Evolutionary conservation across 2,888 invertebrate species (phyloP), one percentile per base, ranked within the genome.

Genomic region (Oxyteleia sp.): DNA sequence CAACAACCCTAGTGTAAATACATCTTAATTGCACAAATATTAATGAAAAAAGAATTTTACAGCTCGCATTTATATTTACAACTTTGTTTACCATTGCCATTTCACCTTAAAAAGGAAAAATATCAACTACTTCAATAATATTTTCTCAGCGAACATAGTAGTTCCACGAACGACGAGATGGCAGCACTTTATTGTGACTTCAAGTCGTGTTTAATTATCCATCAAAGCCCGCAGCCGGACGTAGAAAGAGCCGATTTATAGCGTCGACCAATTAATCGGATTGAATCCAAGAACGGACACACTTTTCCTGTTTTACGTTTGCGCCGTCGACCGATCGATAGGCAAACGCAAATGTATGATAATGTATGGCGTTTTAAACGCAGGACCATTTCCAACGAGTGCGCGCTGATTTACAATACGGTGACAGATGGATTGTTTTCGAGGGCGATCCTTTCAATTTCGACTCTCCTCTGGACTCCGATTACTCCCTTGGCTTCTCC

Each of bases 401-500:
- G 32, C 18, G 29, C 29, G 35, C 26, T 47, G 57, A 57, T 69
- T 69, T 53, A 51, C 41, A 71, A 57, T 57, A 69, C 20, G 29
- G 38, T 35, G 51, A 69, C 47, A 71, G 68, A 72, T 63, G 38
- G 55, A 71, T 71, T 63, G 71, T 66, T 79, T 80, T 64, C 64
- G 45, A 66, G 45, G 47, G 47, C 49, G 20, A 61, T 63, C 55
- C 16, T 69, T 38, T 55, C 51, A 53, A 51, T 78, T 63, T 78
- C 43, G 35, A 23, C 41, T 61, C 63, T 71, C 35, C n/a, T 53
- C 53, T 69, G 23, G 32, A 13, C 51, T 74, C 72, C 35, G 45
- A 74, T 80, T 68, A 72, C 72, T 66, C 26, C 45, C 64, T 43
- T 26, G 57, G 80, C 72, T 72, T 74, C 69, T 55, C 41, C 23